These are phyloP conservation scores for Empidonax alnorum DNA, from an alignment of 2,113 vertebrate genomes.

Conservation along the genomic window DNA sequence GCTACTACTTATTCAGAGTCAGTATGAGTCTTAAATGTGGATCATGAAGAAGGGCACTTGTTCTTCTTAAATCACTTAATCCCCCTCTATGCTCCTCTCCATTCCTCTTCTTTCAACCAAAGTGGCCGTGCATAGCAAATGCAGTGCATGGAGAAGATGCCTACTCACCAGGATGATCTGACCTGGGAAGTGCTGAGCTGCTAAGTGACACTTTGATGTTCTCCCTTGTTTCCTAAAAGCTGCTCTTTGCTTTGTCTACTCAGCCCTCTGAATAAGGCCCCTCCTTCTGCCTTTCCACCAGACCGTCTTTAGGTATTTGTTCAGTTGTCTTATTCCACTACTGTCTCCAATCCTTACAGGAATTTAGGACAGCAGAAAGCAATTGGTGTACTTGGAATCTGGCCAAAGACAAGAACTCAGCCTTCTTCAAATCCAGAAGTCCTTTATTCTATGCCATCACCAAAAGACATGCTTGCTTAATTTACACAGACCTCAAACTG, in stretches of 20 bases:
- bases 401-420: constrained; percentile 4
- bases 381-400: neutral
- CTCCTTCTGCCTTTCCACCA: neutral
- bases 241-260: neutral
- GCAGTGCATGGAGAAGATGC: neutral
- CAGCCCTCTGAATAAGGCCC: neutral
- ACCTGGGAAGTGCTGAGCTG: neutral
- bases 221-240: neutral
- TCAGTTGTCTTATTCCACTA: constrained; percentile 14
- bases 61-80: neutral
- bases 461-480: neutral
- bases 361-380: constrained; percentile 20
- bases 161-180: neutral
- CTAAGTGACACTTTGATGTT: neutral
- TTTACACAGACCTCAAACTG: neutral
- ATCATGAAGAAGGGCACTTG: neutral
- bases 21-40: neutral
- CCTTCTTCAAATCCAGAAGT: neutral
- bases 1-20: neutral
- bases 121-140: neutral
- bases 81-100: neutral
- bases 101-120: neutral
- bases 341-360: neutral
- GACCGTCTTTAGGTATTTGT: neutral
- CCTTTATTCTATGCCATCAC: neutral